Conservation (phyloP, 2,888 invertebrate genomes). For the Ennomos fuscantarius region DNA sequence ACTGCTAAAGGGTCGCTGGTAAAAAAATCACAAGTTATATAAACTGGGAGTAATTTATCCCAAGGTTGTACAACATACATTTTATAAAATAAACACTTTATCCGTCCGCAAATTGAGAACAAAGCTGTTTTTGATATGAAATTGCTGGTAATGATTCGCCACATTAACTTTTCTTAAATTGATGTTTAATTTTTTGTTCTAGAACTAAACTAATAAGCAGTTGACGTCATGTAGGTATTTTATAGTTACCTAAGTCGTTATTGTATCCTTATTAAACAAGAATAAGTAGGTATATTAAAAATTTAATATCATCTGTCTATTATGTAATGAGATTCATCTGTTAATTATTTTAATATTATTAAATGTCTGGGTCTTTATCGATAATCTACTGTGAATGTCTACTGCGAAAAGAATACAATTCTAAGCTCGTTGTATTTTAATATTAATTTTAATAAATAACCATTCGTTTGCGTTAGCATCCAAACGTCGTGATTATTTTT, state of each 20-base stretch:
- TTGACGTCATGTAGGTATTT: conserved; percentile 18
- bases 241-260: not conserved
- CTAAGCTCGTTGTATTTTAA: no score
- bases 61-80: conserved; percentile 47
- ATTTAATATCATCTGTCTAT: no score
- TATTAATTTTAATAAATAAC: no score
- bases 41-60: conserved; percentile 38
- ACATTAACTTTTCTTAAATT: conserved; percentile 24
- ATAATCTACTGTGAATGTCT: no score
- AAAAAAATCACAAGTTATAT: conserved; percentile 48
- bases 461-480: no score
- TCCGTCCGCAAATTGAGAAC: conserved; percentile 43
- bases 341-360: no score
- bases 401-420: no score
- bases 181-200: conserved; percentile 5
- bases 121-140: conserved; percentile 46
- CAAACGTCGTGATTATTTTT: no score
- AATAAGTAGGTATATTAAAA: no score
- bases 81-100: conserved; percentile 45
- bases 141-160: conserved; percentile 23
- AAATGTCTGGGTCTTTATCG: no score
- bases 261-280: no score
- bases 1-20: conserved; percentile 64
- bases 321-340: no score
- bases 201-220: conserved; percentile 6